Percentiles rank a stretch among this genome's conserved stretches.
Evolutionary conservation across 2,888 invertebrate species (phyloP).

Genomic region (Brenthis ino): DNA sequence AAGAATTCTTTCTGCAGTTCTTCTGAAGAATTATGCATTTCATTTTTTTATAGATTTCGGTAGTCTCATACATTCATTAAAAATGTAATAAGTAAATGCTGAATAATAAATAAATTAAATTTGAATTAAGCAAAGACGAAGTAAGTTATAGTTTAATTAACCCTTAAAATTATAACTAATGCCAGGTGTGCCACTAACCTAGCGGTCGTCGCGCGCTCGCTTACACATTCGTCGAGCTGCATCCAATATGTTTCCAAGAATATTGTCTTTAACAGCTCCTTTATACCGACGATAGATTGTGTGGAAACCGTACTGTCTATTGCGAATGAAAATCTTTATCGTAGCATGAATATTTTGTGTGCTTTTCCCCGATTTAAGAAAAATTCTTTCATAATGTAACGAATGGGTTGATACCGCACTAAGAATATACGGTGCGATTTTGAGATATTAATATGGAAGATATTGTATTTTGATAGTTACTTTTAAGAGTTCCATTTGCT

Average conservation of each 20-base stretch:
- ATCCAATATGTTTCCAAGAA: conserved; percentile 80
- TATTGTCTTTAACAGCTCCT: conserved; percentile 82
- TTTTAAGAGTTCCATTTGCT: too few relatives aligned
- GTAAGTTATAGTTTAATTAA: too few relatives aligned
- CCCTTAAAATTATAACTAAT: too few relatives aligned
- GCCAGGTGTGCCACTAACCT: conserved; percentile 47
- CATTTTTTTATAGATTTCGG: too few relatives aligned
- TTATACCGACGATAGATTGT: conserved; percentile 69
- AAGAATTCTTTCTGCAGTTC: too few relatives aligned
- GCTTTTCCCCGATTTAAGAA: conserved; percentile 36
- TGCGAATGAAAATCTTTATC: conserved; percentile 48
- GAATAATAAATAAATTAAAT: too few relatives aligned
- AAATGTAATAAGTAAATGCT: too few relatives aligned
- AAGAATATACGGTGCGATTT: background rate
- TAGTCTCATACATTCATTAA: too few relatives aligned
- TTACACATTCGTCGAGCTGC: conserved; percentile 79
- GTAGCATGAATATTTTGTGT: conserved; percentile 69
- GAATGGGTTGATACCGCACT: background rate
- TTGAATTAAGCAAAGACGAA: too few relatives aligned
- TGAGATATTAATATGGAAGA: background rate
- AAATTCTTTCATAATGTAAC: conserved; percentile 37
- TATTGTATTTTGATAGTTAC: too few relatives aligned
- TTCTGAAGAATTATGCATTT: too few relatives aligned
- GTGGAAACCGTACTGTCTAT: conserved; percentile 42
- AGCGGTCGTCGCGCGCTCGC: conserved; percentile 67